Evolutionary conservation across 2,888 invertebrate species (phyloP).

Genomic region (Euphydryas editha): DNA sequence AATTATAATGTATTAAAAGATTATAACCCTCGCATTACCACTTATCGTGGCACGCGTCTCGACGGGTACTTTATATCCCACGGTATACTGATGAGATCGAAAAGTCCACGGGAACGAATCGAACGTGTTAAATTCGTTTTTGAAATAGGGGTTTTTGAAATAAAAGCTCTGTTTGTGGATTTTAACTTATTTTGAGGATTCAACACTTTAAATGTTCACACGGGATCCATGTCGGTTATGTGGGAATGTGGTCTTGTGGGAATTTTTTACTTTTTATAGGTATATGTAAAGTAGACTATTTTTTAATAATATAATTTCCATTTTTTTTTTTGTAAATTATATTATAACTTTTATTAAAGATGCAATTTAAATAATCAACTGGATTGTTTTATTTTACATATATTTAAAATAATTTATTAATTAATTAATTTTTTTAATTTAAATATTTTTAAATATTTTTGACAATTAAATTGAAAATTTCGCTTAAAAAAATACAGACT

Average conservation of each 20-base stretch:
- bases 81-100: constrained; percentile 24
- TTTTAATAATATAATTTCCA: too few species aligned
- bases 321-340: too few species aligned
- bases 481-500: too few species aligned
- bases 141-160: constrained; percentile 5
- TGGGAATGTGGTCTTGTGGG: constrained; percentile 25
- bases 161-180: constrained; percentile 8
- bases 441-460: too few species aligned
- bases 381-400: too few species aligned
- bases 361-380: too few species aligned
- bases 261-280: constrained; percentile 12
- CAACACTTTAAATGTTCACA: constrained; percentile 11
- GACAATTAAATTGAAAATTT: too few species aligned
- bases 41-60: constrained; percentile 31
- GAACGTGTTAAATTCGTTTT: constrained; percentile 13
- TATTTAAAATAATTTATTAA: too few species aligned
- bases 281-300: not conserved
- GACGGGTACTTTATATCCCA: constrained; percentile 32
- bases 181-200: constrained; percentile 1
- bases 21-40: constrained; percentile 21
- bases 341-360: too few species aligned
- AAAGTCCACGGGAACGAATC: constrained; percentile 30
- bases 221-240: constrained; percentile 14
- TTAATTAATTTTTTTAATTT: too few species aligned
- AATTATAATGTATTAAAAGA: constrained; percentile 19